phyloP scores from a whole-genome alignment of 2,888 invertebrate species.

The Petrophora chlorosata region DNA sequence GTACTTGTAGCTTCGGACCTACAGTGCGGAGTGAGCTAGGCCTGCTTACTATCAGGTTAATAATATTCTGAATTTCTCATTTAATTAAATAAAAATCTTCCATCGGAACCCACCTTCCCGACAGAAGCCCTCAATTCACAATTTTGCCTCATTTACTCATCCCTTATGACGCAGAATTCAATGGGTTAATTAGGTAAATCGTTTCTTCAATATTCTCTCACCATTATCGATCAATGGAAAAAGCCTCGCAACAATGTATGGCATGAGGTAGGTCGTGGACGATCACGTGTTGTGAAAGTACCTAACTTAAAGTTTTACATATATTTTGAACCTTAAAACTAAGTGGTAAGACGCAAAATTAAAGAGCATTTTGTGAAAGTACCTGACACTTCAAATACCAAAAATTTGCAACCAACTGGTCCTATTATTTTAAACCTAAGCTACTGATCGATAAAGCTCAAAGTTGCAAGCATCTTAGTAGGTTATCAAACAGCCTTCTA shows the following conservation, averaged over 20 bases:
- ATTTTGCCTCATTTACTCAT: no score
- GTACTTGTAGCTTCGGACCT: no score
- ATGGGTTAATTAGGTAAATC: conserved; percentile 15
- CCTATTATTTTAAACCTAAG: no score
- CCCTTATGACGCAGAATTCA: no score
- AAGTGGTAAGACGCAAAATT: neutral
- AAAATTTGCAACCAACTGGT: no score
- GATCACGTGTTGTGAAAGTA: conserved; percentile 11
- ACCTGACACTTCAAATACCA: neutral
- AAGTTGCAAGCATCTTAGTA: no score
- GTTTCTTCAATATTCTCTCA: conserved; percentile 12
- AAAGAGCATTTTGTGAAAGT: neutral
- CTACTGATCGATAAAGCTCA: no score
- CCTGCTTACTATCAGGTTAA: no score
- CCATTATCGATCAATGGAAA: conserved; percentile 29
- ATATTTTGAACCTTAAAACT: neutral
- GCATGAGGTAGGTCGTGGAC: conserved; percentile 35
- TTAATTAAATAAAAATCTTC: neutral
- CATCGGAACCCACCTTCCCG: neutral
- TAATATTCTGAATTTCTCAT: no score
- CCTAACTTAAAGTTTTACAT: neutral
- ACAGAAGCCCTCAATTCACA: neutral
- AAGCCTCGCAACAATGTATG: conserved; percentile 25
- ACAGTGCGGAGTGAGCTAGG: no score
- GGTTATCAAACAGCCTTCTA: no score